Evolutionary conservation across 2,888 invertebrate genomes (phyloP), one percentile per base, ranked within the genome.

Genomic region (Archips xylosteana): DNA sequence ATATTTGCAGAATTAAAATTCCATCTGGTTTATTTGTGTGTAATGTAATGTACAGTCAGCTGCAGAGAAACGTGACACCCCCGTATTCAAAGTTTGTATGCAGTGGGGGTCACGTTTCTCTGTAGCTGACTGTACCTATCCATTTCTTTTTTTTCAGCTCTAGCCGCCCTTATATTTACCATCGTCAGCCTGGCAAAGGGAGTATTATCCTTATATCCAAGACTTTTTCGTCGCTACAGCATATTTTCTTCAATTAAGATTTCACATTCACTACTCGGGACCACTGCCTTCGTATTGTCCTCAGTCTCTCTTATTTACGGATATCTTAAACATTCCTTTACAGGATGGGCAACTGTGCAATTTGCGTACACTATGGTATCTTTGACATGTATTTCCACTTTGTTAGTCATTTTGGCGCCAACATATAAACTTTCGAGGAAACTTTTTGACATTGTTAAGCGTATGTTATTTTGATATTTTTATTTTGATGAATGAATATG

Each of bases 261-360:
- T 42, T 76, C 71, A 47, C 81, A 84, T 73, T 45, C 80, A 65
- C 75, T 79, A 59, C 72, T 79, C 57, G 80, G 79, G 39, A 76
- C 77, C 5, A 69, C 76, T 51, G 78, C 81, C 4, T 83, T 82
- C 62, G 51, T 76, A 0, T 34, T 79, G 32, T 82, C 82, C 2
- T 80, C 81, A 15, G 76, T 76, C 10, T 79, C 79, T 60, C 62
- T 83, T n/a, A 72, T 72, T 36, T 80, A 75, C 71, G 83, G 83
- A 42, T 83, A 76, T 63, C 63, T 75, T 15, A 82, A 82, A 66
- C 76, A 74, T 34, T 78, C 79, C 8, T 85, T 83, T 61, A 78
- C 39, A 9, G 76, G 69, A 13, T 85, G 81, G 82, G 77, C 79
- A 13, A 79, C 83, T 3, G 51, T 72, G 13, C 77, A 78, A 68